Conservation (phyloP, 2,797 vertebrate genomes). For the Pangasius macronema region DNA sequence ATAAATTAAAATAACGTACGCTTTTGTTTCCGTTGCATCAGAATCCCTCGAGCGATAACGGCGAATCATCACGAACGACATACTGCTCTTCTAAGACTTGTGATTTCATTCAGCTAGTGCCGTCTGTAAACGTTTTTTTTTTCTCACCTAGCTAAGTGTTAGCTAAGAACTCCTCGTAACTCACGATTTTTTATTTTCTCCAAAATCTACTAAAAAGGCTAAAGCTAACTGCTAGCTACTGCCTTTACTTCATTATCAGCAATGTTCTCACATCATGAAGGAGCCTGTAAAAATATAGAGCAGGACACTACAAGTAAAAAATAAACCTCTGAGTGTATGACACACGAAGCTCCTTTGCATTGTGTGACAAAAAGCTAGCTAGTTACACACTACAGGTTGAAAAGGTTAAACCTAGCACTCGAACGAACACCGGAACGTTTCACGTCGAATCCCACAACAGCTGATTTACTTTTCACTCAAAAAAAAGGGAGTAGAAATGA, state of each 20-base stretch:
- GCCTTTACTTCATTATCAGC: neutral
- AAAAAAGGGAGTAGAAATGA: neutral
- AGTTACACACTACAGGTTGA: neutral
- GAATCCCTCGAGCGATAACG: neutral
- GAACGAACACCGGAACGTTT: neutral
- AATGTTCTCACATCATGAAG: neutral
- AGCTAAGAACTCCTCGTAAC: neutral
- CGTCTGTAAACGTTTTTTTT: neutral
- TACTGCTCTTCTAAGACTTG: neutral
- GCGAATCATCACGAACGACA: neutral
- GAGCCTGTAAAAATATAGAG: neutral
- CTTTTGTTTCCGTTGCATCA: neutral
- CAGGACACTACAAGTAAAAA: neutral
- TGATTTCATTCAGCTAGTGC: neutral
- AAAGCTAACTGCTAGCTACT: neutral
- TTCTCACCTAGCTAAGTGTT: neutral
- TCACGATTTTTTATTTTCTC: neutral
- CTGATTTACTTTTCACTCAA: neutral
- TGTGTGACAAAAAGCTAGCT: neutral
- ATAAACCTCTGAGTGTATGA: neutral
- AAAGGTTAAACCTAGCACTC: neutral
- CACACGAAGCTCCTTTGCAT: neutral
- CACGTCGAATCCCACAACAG: neutral
- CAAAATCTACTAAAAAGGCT: neutral
- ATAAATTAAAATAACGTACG: neutral